Evolutionary conservation across 2,797 vertebrate species (phyloP).

Genomic region (Heliangelus exortis): DNA sequence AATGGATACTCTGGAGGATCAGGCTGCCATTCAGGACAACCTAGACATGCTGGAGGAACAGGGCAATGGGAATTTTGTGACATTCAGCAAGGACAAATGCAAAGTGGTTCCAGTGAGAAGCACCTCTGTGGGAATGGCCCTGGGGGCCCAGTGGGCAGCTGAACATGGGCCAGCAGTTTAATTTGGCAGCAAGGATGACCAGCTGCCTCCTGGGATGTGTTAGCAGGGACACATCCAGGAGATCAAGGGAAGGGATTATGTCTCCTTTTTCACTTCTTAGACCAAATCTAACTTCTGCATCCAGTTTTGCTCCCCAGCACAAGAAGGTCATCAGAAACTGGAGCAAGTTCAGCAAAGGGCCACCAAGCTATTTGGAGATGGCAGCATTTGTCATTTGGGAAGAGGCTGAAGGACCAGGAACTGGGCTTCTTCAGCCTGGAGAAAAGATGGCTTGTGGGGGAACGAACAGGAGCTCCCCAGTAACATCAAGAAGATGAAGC

Average conservation of each 20-base stretch:
- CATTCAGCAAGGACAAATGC: not conserved
- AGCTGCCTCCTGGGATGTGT: not conserved
- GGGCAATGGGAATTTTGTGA: not conserved
- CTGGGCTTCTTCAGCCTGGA: not conserved
- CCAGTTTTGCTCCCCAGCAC: not conserved
- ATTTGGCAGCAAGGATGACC: not conserved
- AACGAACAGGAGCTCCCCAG: not conserved
- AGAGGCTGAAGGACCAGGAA: not conserved
- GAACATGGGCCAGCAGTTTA: not conserved
- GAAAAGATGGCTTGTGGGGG: rapidly evolving
- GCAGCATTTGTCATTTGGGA: not conserved
- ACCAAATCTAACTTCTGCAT: not conserved
- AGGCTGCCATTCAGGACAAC: not conserved
- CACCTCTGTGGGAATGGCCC: not conserved
- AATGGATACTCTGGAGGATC: not conserved
- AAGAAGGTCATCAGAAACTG: not conserved
- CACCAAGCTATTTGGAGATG: not conserved
- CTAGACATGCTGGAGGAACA: not conserved
- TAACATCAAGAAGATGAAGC: not conserved
- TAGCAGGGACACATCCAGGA: not conserved
- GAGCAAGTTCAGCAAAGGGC: not conserved
- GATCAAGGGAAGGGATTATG: not conserved
- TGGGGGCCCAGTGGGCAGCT: not conserved
- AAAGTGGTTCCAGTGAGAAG: not conserved
- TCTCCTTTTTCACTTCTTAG: not conserved